Evolutionary conservation across 1,140 invertebrate species (phyloP).

Genomic region (Papilio polyxenes): DNA sequence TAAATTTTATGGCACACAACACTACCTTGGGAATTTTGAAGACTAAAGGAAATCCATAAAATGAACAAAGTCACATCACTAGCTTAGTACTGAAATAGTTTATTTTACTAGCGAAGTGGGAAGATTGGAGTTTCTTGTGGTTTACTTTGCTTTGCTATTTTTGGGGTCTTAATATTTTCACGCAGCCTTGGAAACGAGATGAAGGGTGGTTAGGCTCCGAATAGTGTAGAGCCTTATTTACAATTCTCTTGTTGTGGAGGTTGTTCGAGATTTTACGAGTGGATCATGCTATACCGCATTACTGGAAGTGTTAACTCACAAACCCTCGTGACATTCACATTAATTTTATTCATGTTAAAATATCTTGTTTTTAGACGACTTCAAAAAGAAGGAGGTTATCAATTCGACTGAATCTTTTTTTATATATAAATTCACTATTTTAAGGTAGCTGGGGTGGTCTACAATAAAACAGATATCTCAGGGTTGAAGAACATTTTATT

Average conservation of each 20-base stretch:
- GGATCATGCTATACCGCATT: not conserved
- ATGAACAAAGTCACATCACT: constrained; percentile 17
- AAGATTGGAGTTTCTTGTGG: constrained; percentile 2
- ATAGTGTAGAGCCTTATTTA: not conserved
- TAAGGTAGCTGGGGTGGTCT: no score
- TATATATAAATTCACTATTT: no score
- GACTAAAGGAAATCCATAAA: constrained; percentile 29
- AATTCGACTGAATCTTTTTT: no score
- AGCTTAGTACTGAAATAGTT: not conserved
- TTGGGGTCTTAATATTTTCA: constrained; percentile 9
- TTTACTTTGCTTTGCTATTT: constrained; percentile 2
- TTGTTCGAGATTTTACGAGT: constrained; percentile 23
- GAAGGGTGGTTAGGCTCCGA: constrained; percentile 11
- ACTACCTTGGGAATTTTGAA: not conserved
- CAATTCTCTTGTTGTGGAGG: constrained; percentile 7
- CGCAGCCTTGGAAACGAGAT: not conserved
- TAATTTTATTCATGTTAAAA: no score
- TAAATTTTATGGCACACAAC: constrained; percentile 21
- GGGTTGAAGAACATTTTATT: no score
- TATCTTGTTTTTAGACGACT: no score
- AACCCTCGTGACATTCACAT: not conserved
- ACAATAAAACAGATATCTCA: no score
- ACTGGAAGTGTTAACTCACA: not conserved
- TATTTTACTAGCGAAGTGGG: not conserved
- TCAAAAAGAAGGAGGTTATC: no score